Evolutionary conservation across 2,888 invertebrate species (phyloP).

Genomic region (Brachyptera risi): DNA sequence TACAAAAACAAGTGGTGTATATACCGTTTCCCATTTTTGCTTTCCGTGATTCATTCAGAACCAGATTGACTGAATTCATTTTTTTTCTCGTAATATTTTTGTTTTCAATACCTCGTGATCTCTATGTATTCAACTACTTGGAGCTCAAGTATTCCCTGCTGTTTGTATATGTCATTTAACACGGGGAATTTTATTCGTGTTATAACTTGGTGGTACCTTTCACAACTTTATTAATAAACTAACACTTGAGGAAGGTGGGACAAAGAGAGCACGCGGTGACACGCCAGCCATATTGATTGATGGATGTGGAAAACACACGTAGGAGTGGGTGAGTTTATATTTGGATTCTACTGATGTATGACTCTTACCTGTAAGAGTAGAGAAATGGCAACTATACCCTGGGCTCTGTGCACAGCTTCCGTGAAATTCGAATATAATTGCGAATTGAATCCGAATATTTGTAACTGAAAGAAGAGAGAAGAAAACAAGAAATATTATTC

Average conservation of each 20-base stretch:
- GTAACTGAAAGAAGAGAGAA: slow-evolving; percentile 67
- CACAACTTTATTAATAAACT: slow-evolving; percentile 20
- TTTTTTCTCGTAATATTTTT: no score
- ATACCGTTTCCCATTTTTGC: no score
- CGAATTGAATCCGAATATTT: slow-evolving; percentile 97
- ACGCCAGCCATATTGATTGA: background rate
- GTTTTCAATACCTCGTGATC: no score
- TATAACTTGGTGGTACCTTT: slow-evolving; percentile 19
- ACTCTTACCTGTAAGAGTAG: slow-evolving; percentile 86
- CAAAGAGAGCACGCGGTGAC: slow-evolving; percentile 13
- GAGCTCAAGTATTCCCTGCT: no score
- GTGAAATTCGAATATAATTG: slow-evolving; percentile 96
- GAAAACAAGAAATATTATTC: background rate
- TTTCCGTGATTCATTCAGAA: no score
- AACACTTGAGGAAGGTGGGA: slow-evolving; percentile 18
- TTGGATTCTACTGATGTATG: no score
- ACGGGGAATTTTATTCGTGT: background rate
- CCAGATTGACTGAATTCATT: no score
- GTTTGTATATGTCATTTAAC: no score
- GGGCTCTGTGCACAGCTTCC: slow-evolving; percentile 88
- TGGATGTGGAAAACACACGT: slow-evolving; percentile 2
- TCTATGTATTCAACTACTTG: no score
- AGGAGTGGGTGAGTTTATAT: no score
- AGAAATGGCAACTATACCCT: slow-evolving; percentile 93
- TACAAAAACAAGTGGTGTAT: no score